These are phyloP conservation scores for Corythornis madagascariensis DNA, from an alignment of 2,113 vertebrate genomes.

Conservation along the genomic window DNA sequence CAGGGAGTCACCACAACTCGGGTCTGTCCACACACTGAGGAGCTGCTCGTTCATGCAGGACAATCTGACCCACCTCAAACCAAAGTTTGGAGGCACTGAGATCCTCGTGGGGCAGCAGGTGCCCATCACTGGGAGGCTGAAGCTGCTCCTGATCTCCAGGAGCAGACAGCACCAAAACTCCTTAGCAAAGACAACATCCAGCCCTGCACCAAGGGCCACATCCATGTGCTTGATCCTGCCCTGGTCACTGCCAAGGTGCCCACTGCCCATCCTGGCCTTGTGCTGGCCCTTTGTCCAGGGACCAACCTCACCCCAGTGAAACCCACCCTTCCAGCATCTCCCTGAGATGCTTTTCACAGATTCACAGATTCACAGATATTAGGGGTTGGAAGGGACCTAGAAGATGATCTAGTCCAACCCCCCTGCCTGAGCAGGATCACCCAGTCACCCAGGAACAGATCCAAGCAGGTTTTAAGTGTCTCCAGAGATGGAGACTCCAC, in stretches of 20 bases:
- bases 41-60: background rate
- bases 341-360: background rate
- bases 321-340: rapidly evolving
- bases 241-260: background rate
- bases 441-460: no score
- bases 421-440: no score
- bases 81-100: rapidly evolving
- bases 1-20: rapidly evolving
- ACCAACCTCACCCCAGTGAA: rapidly evolving
- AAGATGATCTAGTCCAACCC: no score
- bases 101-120: background rate
- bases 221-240: no score
- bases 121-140: background rate
- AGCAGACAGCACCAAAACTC: rapidly evolving
- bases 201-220: background rate
- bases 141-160: background rate
- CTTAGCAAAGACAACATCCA: rapidly evolving
- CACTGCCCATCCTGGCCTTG: background rate
- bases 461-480: no score
- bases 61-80: background rate
- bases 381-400: no score
- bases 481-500: no score
- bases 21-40: background rate
- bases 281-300: background rate
- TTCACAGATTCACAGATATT: no score